Evolutionary conservation across 2,113 vertebrate genomes (phyloP).

Genomic region (Dendropsophus ebraccatus): DNA sequence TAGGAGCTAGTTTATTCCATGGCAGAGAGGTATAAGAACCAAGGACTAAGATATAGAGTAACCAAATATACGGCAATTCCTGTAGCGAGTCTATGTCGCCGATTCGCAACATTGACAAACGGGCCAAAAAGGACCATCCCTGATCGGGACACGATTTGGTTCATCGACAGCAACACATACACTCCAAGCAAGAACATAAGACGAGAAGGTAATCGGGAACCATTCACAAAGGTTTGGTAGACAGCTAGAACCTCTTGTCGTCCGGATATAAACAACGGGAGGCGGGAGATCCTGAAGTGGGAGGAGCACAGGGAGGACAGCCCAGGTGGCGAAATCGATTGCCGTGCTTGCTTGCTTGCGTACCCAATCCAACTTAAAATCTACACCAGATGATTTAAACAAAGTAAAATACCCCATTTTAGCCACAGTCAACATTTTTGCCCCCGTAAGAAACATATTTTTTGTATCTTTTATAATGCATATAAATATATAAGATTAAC

Average conservation of each 20-base stretch:
- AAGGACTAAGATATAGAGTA: neutral
- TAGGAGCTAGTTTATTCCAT: neutral
- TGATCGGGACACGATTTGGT: constrained; percentile 22
- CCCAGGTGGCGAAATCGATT: neutral
- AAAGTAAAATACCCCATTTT: constrained; percentile 23
- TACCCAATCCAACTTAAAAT: constrained; percentile 26
- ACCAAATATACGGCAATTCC: neutral
- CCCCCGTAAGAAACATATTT: constrained; percentile 29
- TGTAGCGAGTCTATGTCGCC: neutral
- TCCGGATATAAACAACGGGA: neutral
- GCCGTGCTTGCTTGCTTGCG: neutral
- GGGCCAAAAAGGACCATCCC: constrained; percentile 17
- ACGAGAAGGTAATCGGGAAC: constrained; percentile 15
- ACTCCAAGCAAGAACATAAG: constrained; percentile 36
- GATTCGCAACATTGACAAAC: neutral
- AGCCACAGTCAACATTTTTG: constrained; percentile 22
- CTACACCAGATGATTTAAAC: constrained; percentile 39
- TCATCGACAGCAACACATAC: constrained; percentile 26
- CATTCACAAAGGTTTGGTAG: constrained; percentile 43
- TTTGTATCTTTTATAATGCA: constrained; percentile 30
- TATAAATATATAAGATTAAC: constrained; percentile 51
- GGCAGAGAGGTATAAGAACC: neutral
- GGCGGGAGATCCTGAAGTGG: neutral
- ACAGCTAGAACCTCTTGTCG: constrained; percentile 1
- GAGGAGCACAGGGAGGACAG: constrained; percentile 44